A percentile compares a stretch with the other conserved stretches of the same genome.
Evolutionary conservation across 2,888 invertebrate species (phyloP).

Genomic region (Brachyptera risi): DNA sequence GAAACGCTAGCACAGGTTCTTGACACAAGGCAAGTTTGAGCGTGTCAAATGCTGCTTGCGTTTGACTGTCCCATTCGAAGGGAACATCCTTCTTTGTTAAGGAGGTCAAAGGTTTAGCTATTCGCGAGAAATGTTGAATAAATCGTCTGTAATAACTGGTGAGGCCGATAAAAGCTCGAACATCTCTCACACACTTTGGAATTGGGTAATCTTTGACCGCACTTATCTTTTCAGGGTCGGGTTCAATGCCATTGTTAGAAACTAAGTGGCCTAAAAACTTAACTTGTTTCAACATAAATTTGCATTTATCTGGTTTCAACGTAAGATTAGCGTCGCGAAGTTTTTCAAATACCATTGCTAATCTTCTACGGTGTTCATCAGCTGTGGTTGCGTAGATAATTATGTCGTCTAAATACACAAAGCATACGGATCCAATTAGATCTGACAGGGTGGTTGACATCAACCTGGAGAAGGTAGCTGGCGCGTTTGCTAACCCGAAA

Average conservation of each 20-base stretch:
- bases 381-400: not conserved
- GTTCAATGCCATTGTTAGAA: not conserved
- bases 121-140: not conserved
- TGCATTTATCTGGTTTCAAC: conserved; percentile 11
- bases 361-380: not conserved
- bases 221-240: not conserved
- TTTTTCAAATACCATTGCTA: not conserved
- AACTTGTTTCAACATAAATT: not conserved
- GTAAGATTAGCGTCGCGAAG: not conserved
- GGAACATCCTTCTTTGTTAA: not conserved
- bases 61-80: not conserved
- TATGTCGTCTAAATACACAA: conserved; percentile 6
- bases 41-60: not conserved
- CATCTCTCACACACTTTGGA: not conserved
- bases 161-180: not conserved
- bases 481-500: not conserved
- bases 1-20: not conserved
- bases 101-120: not conserved
- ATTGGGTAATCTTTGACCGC: not conserved
- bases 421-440: not conserved
- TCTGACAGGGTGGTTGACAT: not conserved
- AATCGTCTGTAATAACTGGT: conserved; percentile 2
- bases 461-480: not conserved
- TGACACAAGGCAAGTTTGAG: not conserved
- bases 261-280: not conserved